These are phyloP conservation scores for Albula goreensis DNA, from an alignment of 2,113 vertebrate genomes.

Conservation along the genomic window DNA sequence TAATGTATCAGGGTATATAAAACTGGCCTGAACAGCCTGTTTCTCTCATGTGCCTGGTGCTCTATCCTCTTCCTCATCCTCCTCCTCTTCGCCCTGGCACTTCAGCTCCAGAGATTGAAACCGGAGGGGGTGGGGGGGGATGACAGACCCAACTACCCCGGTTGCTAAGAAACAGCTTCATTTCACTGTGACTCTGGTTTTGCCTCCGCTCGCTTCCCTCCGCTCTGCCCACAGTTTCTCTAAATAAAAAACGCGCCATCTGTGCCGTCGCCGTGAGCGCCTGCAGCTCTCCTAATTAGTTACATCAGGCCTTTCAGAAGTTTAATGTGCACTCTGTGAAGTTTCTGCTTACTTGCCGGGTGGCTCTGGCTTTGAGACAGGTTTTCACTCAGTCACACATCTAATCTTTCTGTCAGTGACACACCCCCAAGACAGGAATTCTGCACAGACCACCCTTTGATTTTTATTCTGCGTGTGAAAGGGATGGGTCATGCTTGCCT, in stretches of 20 bases:
- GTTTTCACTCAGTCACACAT: slow-evolving; percentile 16
- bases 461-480: neutral
- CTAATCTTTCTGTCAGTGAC: neutral
- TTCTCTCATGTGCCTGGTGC: neutral
- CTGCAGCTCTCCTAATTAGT: slow-evolving; percentile 29
- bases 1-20: neutral
- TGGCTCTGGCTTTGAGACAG: slow-evolving; percentile 1
- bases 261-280: slow-evolving; percentile 13
- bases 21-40: neutral
- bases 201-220: slow-evolving; percentile 28
- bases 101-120: slow-evolving; percentile 27
- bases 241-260: slow-evolving; percentile 34
- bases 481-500: neutral
- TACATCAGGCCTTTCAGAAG: slow-evolving; percentile 23
- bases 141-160: slow-evolving; percentile 12
- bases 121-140: neutral
- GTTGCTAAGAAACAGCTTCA: slow-evolving; percentile 32
- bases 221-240: slow-evolving; percentile 32
- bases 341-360: slow-evolving; percentile 14
- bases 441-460: neutral
- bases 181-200: slow-evolving; percentile 16
- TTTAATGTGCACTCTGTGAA: slow-evolving; percentile 10
- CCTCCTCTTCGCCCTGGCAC: slow-evolving; percentile 1
- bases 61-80: neutral
- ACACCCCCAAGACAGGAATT: neutral